Percentiles rank a stretch among this genome's conserved stretches.
These are phyloP conservation scores for Martes flavigula DNA, from an alignment of 2,797 vertebrate genomes.

Conservation along the genomic window DNA sequence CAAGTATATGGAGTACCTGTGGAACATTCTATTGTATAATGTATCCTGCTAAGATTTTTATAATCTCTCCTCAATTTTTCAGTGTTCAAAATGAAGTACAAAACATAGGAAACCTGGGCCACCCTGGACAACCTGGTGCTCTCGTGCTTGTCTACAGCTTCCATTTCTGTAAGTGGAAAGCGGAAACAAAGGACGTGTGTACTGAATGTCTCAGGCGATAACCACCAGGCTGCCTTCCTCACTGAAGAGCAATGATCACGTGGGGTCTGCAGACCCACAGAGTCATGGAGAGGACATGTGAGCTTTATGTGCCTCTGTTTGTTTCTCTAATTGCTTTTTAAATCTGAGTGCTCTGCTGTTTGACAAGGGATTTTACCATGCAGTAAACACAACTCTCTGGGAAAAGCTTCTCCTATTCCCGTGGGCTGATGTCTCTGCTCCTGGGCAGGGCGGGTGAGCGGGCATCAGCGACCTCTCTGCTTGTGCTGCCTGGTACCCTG, in stretches of 20 bases:
- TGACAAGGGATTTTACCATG: background rate
- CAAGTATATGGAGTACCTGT: background rate
- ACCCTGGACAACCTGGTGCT: background rate
- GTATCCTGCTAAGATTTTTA: background rate
- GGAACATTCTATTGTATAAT: background rate
- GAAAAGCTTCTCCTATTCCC: background rate
- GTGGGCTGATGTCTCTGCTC: background rate
- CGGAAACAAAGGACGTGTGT: background rate
- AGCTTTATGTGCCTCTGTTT: background rate
- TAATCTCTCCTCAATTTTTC: background rate
- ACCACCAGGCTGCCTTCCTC: background rate
- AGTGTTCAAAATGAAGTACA: conserved; percentile 26
- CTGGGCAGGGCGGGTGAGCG: background rate
- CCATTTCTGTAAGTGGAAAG: background rate
- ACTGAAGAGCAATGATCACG: background rate
- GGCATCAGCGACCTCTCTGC: background rate
- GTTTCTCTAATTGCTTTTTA: background rate
- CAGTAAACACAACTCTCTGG: background rate
- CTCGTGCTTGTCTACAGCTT: background rate
- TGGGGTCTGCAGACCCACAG: background rate
- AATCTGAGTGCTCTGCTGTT: background rate
- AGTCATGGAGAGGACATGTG: background rate
- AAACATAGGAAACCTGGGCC: background rate
- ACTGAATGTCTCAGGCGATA: background rate
- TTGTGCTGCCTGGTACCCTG: background rate